Evolutionary conservation across 2,797 vertebrate species (phyloP).

Genomic region (Macroramphosus scolopax): DNA sequence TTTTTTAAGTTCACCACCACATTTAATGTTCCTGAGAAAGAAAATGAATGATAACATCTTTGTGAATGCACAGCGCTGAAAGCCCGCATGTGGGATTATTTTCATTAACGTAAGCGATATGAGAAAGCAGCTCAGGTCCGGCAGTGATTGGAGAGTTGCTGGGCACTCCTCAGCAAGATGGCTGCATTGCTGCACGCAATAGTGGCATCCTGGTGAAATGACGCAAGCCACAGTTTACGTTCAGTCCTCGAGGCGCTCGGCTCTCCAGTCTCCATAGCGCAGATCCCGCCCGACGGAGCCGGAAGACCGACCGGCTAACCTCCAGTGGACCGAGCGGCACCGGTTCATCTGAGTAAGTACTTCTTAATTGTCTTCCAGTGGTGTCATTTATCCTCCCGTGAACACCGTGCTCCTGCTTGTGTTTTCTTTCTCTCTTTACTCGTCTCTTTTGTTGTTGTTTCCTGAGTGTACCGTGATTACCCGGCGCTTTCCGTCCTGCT

Average conservation of each 20-base stretch:
- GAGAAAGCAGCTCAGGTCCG: slow-evolving; percentile 21
- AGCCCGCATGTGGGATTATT: too few species aligned
- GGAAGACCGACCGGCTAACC: slow-evolving; percentile 59
- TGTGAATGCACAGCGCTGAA: too few species aligned
- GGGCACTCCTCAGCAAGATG: slow-evolving; percentile 73
- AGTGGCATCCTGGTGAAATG: slow-evolving; percentile 73
- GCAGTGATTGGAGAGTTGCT: slow-evolving; percentile 45
- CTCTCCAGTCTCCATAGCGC: slow-evolving; percentile 63
- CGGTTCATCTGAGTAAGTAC: slow-evolving; percentile 78
- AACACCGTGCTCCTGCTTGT: slow-evolving; percentile 14
- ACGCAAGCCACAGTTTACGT: slow-evolving; percentile 74
- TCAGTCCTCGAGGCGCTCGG: slow-evolving; percentile 63
- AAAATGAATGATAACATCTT: too few species aligned
- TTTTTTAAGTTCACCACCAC: too few species aligned
- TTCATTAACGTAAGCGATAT: too few species aligned
- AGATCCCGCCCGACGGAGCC: slow-evolving; percentile 70
- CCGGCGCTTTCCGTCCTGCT: slow-evolving; percentile 53
- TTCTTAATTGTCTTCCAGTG: slow-evolving; percentile 11
- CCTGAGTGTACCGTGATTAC: slow-evolving; percentile 54
- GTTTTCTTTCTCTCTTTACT: slow-evolving; percentile 30
- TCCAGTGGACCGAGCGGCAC: slow-evolving; percentile 74
- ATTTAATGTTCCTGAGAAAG: too few species aligned
- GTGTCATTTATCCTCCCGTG: slow-evolving; percentile 19
- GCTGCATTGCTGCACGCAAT: slow-evolving; percentile 71
- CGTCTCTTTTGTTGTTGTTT: slow-evolving; percentile 71